These are phyloP conservation scores for Cossypha caffra DNA, from an alignment of 2,797 vertebrate genomes.

Conservation along the genomic window DNA sequence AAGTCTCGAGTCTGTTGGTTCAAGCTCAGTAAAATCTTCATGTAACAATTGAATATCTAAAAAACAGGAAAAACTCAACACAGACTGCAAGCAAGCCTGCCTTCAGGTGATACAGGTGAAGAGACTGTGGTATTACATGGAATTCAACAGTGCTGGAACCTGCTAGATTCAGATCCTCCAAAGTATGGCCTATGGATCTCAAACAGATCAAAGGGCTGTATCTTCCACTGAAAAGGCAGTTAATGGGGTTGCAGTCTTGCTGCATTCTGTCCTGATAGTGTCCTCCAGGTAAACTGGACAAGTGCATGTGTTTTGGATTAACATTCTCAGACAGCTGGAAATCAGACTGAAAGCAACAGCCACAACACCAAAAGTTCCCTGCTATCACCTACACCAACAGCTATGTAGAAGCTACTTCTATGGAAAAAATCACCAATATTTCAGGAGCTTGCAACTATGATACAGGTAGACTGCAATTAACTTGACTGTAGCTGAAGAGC, in stretches of 20 bases:
- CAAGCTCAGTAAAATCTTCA: constrained; percentile 81
- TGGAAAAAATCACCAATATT: not conserved
- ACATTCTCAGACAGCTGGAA: not conserved
- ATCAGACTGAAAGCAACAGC: not conserved
- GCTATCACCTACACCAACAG: not conserved
- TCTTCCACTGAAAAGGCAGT: not conserved
- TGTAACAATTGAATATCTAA: constrained; percentile 86
- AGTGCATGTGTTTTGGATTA: not conserved
- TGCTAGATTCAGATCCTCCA: not conserved
- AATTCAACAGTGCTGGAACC: not conserved
- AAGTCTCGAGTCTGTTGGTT: constrained; percentile 74
- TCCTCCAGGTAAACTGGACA: not conserved
- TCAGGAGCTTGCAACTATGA: not conserved
- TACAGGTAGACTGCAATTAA: not conserved
- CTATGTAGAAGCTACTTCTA: not conserved
- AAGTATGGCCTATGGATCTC: not conserved
- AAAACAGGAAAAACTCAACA: not conserved
- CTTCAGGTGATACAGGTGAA: not conserved
- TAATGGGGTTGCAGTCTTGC: not conserved
- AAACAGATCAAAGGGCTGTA: not conserved
- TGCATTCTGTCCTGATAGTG: not conserved
- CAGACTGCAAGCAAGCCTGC: not conserved
- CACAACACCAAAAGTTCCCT: not conserved
- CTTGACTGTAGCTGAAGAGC: not conserved
- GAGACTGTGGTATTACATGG: not conserved